phyloP scores from a whole-genome alignment of 2,888 invertebrate genomes.

The Drosophila siamana region DNA sequence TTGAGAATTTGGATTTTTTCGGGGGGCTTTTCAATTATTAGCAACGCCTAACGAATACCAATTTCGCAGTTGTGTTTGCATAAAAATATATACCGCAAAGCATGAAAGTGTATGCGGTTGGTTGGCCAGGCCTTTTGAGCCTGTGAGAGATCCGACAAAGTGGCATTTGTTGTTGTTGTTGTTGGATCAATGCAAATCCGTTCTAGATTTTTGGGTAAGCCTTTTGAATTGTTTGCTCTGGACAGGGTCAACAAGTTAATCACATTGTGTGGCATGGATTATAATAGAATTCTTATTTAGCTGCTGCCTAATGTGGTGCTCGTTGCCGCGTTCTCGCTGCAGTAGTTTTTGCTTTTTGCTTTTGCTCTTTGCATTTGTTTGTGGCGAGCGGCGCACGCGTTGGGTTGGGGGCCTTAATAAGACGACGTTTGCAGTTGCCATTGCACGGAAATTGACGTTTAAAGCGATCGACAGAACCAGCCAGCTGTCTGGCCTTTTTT shows the following conservation, averaged over 20 bases:
- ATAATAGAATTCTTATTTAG: slow-evolving; percentile 80
- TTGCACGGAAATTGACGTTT: slow-evolving; percentile 77
- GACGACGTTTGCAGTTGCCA: slow-evolving; percentile 47
- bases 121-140: too few relatives aligned
- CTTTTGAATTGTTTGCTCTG: slow-evolving; percentile 55
- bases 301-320: slow-evolving; percentile 33
- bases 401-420: slow-evolving; percentile 74
- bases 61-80: slow-evolving; percentile 68
- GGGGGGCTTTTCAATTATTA: slow-evolving; percentile 75
- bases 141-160: slow-evolving; percentile 8
- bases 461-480: slow-evolving; percentile 54
- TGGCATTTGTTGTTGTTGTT: slow-evolving; percentile 8
- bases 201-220: slow-evolving; percentile 59
- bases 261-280: slow-evolving; percentile 76
- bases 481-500: slow-evolving; percentile 78
- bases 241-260: slow-evolving; percentile 78
- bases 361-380: slow-evolving; percentile 8
- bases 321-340: slow-evolving; percentile 2
- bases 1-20: slow-evolving; percentile 41
- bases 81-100: slow-evolving; percentile 55
- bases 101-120: slow-evolving; percentile 76
- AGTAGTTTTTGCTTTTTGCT: background rate
- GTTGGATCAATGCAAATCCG: slow-evolving; percentile 56
- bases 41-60: slow-evolving; percentile 78
- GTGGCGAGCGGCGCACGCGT: slow-evolving; percentile 65